phyloP scores from a whole-genome alignment of 1,140 invertebrate genomes.

The Harpegnathos saltator region DNA sequence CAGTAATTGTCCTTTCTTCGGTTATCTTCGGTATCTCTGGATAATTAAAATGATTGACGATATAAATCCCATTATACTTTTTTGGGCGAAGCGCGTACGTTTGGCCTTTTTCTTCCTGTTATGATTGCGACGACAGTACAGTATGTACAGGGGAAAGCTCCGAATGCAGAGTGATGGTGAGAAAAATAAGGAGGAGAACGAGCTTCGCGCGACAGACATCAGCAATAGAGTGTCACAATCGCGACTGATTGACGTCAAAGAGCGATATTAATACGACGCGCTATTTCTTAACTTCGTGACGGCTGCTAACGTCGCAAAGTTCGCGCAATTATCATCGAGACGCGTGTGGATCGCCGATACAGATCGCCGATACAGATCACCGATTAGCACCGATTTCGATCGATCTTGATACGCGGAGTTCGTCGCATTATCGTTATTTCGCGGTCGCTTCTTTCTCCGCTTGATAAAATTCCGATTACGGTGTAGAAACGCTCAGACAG shows the following conservation, averaged over 20 bases:
- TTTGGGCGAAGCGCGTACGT: too few relatives aligned
- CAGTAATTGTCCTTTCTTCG: too few relatives aligned
- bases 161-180: too few relatives aligned
- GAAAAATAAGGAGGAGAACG: not conserved
- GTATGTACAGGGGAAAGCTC: too few relatives aligned
- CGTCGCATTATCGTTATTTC: not conserved
- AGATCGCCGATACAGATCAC: not conserved
- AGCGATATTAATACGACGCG: not conserved
- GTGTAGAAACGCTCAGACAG: too few relatives aligned
- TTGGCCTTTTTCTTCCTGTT: too few relatives aligned
- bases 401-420: not conserved
- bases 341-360: not conserved
- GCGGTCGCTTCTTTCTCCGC: not conserved
- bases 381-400: not conserved
- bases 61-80: too few relatives aligned
- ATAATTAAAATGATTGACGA: too few relatives aligned
- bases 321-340: not conserved
- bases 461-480: not conserved
- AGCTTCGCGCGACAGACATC: conserved; percentile 10
- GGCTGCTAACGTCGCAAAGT: not conserved
- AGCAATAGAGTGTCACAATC: not conserved
- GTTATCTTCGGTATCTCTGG: too few relatives aligned
- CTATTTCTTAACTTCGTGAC: not conserved
- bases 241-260: conserved; percentile 12
- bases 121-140: too few relatives aligned